Conservation (phyloP, 2,888 invertebrate species). For the Trichopoda pennipes region DNA sequence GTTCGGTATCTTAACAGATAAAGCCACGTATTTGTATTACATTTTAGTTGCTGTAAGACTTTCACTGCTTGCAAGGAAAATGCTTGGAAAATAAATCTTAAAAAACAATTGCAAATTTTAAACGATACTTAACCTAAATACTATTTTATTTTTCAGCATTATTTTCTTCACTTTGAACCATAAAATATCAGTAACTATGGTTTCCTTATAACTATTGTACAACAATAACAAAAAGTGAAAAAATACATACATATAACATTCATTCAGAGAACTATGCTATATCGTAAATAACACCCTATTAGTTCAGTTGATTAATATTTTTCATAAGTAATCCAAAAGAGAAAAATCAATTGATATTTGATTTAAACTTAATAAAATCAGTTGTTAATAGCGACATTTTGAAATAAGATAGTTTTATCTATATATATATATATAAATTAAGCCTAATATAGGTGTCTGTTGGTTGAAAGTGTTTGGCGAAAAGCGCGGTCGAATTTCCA, state of each 20-base stretch:
- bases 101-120: conserved; percentile 49
- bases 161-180: conserved; percentile 22
- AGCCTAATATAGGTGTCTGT: no score
- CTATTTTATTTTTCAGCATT: conserved; percentile 26
- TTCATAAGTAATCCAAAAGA: no score
- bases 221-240: conserved; percentile 2
- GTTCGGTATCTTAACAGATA: neutral
- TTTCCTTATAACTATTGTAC: neutral
- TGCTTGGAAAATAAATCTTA: neutral
- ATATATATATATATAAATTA: no score
- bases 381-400: no score
- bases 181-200: conserved; percentile 24
- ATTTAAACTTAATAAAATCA: no score
- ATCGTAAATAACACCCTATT: neutral
- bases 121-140: conserved; percentile 66
- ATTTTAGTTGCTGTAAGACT: conserved; percentile 9
- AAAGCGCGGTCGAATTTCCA: no score
- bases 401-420: no score
- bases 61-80: neutral
- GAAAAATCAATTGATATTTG: no score
- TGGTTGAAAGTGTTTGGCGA: no score
- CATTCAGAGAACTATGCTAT: neutral
- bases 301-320: neutral
- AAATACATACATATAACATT: neutral
- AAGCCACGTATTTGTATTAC: conserved; percentile 23